Percentiles rank a stretch among this genome's conserved stretches.
phyloP scores from a whole-genome alignment of 35 echinoderm and acorn worm species.

The Holothuria glaberrima region DNA sequence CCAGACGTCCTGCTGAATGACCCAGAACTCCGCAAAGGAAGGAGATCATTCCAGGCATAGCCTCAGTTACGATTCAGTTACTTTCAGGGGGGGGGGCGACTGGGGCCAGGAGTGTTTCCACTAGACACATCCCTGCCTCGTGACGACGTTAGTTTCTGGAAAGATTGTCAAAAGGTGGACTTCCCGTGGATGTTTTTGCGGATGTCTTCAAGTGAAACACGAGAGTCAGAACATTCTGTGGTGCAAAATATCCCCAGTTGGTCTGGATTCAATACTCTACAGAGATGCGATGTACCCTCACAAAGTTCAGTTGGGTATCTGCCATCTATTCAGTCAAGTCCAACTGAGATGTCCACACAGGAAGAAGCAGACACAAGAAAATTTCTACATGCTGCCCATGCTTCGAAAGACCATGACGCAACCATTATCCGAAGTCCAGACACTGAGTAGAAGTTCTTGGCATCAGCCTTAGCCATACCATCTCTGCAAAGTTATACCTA shows the following conservation, averaged over 20 bases:
- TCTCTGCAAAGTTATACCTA: neutral
- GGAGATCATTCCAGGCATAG: too few relatives aligned
- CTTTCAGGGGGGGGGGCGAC: too few relatives aligned
- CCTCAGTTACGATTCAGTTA: too few relatives aligned
- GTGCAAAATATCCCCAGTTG: constrained; percentile 10
- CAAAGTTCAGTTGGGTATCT: neutral
- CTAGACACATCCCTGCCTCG: neutral
- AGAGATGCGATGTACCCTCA: neutral
- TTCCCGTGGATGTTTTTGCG: neutral
- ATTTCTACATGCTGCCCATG: neutral
- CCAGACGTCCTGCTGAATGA: too few relatives aligned
- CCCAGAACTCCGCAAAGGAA: too few relatives aligned
- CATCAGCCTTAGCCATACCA: neutral
- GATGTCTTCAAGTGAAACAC: neutral
- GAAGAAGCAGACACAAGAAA: neutral
- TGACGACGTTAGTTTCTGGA: neutral
- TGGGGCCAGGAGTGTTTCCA: neutral
- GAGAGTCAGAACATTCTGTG: neutral
- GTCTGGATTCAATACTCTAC: constrained; percentile 16
- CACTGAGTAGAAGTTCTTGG: neutral
- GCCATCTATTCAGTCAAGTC: neutral
- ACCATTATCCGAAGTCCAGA: neutral
- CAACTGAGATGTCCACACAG: constrained; percentile 9
- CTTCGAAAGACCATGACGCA: neutral
- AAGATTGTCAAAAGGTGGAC: too few relatives aligned